A percentile compares a stretch with the other conserved stretches of the same genome.
Evolutionary conservation across 2,797 vertebrate genomes (phyloP).

Genomic region (Peromyscus eremicus): DNA sequence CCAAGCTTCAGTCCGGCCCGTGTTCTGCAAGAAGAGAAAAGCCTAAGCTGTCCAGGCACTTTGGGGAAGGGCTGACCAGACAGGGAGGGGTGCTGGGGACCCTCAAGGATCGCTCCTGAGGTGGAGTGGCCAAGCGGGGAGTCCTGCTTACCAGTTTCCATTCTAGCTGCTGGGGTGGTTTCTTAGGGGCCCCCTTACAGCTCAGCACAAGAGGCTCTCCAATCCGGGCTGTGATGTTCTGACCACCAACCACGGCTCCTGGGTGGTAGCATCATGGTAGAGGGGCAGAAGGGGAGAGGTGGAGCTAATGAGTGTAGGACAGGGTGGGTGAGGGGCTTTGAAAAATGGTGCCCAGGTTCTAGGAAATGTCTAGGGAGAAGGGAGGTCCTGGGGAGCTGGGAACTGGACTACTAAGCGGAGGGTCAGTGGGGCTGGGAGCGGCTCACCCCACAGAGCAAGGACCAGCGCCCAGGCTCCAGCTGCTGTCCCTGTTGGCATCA

Average conservation of each 20-base stretch:
- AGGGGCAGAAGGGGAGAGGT: not conserved
- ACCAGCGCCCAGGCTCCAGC: slow-evolving; percentile 70
- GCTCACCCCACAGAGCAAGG: slow-evolving; percentile 80
- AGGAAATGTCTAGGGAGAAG: not conserved
- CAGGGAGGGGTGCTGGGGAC: not conserved
- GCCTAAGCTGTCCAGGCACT: not conserved
- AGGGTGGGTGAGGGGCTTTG: not conserved
- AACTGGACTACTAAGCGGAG: not conserved
- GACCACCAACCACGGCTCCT: slow-evolving; percentile 62
- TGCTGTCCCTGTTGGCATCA: slow-evolving; percentile 58
- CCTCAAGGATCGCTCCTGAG: not conserved
- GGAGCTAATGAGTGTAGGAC: not conserved
- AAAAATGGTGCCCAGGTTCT: not conserved
- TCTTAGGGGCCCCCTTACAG: slow-evolving; percentile 79
- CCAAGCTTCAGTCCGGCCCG: slow-evolving; percentile 82
- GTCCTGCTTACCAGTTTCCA: slow-evolving; percentile 81
- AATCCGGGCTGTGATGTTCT: slow-evolving; percentile 77
- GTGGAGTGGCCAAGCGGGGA: not conserved
- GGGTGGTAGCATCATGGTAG: slow-evolving; percentile 47
- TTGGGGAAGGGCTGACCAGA: not conserved
- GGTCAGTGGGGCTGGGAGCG: not conserved
- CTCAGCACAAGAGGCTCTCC: slow-evolving; percentile 80
- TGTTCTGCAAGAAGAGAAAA: slow-evolving; percentile 76
- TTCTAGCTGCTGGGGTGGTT: slow-evolving; percentile 80
- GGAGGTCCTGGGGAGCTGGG: not conserved